Percentiles rank a stretch among this genome's conserved stretches.
Conservation (phyloP, 1,140 invertebrate species). For the Theocolax elegans region DNA sequence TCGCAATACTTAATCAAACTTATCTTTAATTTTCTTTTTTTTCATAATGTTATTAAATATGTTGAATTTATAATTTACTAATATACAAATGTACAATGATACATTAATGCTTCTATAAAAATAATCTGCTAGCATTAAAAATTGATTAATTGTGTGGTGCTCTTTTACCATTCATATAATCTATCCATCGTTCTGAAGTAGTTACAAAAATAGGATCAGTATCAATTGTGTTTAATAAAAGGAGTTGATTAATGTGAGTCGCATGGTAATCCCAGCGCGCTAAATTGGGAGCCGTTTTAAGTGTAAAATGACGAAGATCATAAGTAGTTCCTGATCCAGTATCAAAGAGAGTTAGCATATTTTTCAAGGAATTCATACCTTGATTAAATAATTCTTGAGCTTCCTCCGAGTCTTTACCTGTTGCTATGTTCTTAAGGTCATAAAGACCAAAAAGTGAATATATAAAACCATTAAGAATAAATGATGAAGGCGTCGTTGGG, state of each 20-base stretch:
- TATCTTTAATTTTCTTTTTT: too few relatives aligned
- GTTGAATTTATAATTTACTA: background rate
- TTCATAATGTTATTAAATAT: too few relatives aligned
- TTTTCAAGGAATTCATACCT: conserved; percentile 90
- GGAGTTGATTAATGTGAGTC: conserved; percentile 96
- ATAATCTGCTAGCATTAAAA: conserved; percentile 15
- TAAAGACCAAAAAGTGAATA: conserved; percentile 97
- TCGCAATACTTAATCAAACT: too few relatives aligned
- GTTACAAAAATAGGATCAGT: conserved; percentile 83
- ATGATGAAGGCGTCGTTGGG: conserved; percentile 93
- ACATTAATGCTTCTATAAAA: conserved; percentile 74
- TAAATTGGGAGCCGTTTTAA: conserved; percentile 90
- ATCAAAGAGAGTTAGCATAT: conserved; percentile 91
- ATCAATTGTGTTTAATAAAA: conserved; percentile 89
- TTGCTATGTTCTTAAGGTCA: conserved; percentile 83
- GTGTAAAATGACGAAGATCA: conserved; percentile 92
- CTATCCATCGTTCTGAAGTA: conserved; percentile 93
- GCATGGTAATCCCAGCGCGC: conserved; percentile 98
- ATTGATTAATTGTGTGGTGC: conserved; percentile 86
- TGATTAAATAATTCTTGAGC: conserved; percentile 83
- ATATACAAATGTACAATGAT: background rate
- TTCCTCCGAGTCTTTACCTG: conserved; percentile 70
- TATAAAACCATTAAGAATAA: conserved; percentile 98
- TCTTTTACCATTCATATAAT: conserved; percentile 94
- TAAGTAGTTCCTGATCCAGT: conserved; percentile 97